Evolutionary conservation across 2,113 vertebrate species (phyloP), one percentile per base, ranked within the genome.

Genomic region (Murina feae): DNA sequence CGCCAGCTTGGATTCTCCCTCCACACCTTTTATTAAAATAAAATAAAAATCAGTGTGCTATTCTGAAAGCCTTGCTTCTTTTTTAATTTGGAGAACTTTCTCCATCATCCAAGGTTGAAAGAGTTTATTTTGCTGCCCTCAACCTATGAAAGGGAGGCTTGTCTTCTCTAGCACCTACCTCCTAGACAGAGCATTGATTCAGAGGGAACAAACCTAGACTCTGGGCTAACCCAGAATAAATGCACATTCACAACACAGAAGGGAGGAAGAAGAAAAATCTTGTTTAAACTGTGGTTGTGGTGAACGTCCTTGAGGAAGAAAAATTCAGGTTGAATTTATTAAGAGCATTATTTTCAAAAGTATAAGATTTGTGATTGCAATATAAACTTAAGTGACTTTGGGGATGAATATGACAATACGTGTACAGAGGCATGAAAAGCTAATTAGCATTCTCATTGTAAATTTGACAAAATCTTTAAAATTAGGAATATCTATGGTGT

Each of bases 131-230:
- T 86, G 68, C 95, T 94, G 86, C 96, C 94, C 37, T 42, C 18
- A 2, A 0, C 1, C 14, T 92, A 28, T 98, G 94, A 98, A 97
- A 98, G 95, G 83, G 86, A 94, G 76, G 69, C 53, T 93, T 97
- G 97, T 98, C 83, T 97, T 79, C 69, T 81, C 47, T 51, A 75
- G 88, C 3, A 4, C 28, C 81, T 65, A 2, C 88, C 2, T 95
- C 86, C 37, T 8, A 82, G 92, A 98, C 97, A 97, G 96, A 97
- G 74, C 51, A 32, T 76, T 72, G n/a, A 89, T 98, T 97, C 95
- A 97, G 94, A 69, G 65, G 87, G 68, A 71, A 13, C 32, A 7
- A 74, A 16, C 53, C 55, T 35, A 32, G 86, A 44, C 44, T 79
- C 37, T 42, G n/a, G 93, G 53, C 12, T 79, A 60, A 72, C 0